Conservation (phyloP, 64 coral and sea anemone genomes). For the Actinia tenebrosa region DNA sequence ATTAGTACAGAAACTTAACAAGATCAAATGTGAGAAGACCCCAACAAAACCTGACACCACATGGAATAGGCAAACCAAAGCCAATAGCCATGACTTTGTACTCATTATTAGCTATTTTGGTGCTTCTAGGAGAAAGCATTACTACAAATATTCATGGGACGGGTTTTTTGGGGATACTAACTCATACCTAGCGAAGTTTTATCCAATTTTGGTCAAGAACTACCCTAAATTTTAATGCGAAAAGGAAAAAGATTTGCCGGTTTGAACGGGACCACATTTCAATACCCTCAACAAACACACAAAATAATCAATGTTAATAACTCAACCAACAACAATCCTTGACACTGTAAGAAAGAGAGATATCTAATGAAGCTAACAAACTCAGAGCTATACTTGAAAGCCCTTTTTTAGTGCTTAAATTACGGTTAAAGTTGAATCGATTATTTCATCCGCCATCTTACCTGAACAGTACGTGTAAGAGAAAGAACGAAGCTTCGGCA, state of each 20-base stretch:
- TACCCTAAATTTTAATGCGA: not conserved
- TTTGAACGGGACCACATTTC: not conserved
- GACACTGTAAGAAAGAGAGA: not conserved
- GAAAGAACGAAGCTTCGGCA: slow-evolving; percentile 60
- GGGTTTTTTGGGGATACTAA: too few relatives aligned
- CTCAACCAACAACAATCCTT: not conserved
- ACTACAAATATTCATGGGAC: not conserved
- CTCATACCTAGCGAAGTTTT: not conserved
- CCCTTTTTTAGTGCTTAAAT: not conserved
- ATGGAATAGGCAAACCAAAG: not conserved
- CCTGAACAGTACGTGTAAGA: slow-evolving; percentile 73
- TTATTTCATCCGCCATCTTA: slow-evolving; percentile 70
- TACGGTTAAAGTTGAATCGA: not conserved
- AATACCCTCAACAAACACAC: not conserved
- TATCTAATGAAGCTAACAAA: not conserved
- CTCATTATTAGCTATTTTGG: not conserved
- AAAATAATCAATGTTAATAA: not conserved
- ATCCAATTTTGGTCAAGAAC: not conserved
- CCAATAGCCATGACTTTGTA: not conserved
- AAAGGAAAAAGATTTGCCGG: not conserved
- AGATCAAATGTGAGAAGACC: not conserved
- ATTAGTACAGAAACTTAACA: too few relatives aligned
- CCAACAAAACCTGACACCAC: not conserved
- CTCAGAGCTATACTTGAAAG: not conserved
- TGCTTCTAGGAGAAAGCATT: not conserved